Evolutionary conservation across 2,888 invertebrate species (phyloP).

Genomic region (Blastobasis adustella): DNA sequence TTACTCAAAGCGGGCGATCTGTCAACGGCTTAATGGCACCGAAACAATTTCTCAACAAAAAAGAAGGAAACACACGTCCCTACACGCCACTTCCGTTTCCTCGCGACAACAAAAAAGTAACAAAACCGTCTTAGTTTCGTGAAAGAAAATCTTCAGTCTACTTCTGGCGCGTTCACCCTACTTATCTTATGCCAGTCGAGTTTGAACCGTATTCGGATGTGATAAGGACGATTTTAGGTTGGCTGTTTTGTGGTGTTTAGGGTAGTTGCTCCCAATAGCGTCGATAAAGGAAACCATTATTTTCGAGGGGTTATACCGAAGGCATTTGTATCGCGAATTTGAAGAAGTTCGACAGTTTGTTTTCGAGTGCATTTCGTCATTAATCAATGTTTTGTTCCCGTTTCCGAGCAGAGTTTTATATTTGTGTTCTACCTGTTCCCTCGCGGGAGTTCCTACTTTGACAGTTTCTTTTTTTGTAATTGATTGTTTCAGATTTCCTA

Average conservation of each 20-base stretch:
- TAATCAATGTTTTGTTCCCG: conserved; percentile 71
- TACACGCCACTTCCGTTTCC: conserved; percentile 64
- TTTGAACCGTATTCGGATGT: conserved; percentile 1
- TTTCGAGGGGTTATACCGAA: conserved; percentile 64
- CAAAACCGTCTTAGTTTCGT: conserved; percentile 39
- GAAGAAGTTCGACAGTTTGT: conserved; percentile 75
- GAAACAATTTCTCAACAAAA: conserved; percentile 73
- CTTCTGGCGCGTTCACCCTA: conserved; percentile 40
- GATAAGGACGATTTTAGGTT: conserved; percentile 19
- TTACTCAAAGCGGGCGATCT: conserved; percentile 66
- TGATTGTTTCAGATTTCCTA: conserved; percentile 51
- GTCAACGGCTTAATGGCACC: conserved; percentile 72
- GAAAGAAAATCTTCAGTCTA: conserved; percentile 53
- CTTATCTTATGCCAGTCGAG: conserved; percentile 11
- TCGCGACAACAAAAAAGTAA: conserved; percentile 60
- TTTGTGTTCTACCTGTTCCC: conserved; percentile 65
- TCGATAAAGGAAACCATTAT: conserved; percentile 69
- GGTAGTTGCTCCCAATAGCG: conserved; percentile 19
- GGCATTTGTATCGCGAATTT: conserved; percentile 72
- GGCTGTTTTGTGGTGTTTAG: conserved; percentile 20
- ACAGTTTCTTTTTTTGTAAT: conserved; percentile 58
- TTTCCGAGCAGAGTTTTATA: conserved; percentile 45
- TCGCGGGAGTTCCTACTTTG: conserved; percentile 45
- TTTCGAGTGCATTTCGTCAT: conserved; percentile 74
- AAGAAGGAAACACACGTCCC: conserved; percentile 68